Percentiles rank a stretch among this genome's conserved stretches.
Conservation (phyloP, 2,113 vertebrate species). For the Labeo rohita region DNA sequence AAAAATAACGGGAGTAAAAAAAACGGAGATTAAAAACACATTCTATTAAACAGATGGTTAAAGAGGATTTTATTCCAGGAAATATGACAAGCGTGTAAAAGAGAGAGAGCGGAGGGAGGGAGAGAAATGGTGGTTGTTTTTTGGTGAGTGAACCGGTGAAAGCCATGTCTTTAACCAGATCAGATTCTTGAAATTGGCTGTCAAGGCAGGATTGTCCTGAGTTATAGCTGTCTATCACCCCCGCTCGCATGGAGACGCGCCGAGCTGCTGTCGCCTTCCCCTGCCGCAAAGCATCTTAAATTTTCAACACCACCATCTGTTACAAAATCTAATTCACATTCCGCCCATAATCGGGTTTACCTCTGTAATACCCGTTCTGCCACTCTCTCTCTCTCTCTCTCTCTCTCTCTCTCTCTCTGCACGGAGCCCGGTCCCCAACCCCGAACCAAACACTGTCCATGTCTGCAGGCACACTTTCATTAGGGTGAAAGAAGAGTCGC, state of each 20-base stretch:
- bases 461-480: slow-evolving; percentile 47
- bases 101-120: slow-evolving; percentile 36
- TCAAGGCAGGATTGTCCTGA: slow-evolving; percentile 96
- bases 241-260: slow-evolving; percentile 65
- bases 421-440: slow-evolving; percentile 14
- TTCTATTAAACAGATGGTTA: slow-evolving; percentile 82
- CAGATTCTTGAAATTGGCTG: slow-evolving; percentile 99
- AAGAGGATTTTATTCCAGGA: slow-evolving; percentile 79
- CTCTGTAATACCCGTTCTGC: slow-evolving; percentile 90
- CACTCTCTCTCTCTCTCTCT: slow-evolving; percentile 65
- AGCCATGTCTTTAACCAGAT: slow-evolving; percentile 99
- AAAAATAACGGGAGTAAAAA: slow-evolving; percentile 63
- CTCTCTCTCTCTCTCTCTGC: slow-evolving; percentile 44
- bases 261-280: slow-evolving; percentile 84
- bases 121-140: slow-evolving; percentile 65
- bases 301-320: slow-evolving; percentile 96
- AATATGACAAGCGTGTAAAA: slow-evolving; percentile 77
- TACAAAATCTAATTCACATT: slow-evolving; percentile 99
- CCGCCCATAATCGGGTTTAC: slow-evolving; percentile 95
- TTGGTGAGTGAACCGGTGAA: slow-evolving; percentile 61
- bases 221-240: slow-evolving; percentile 97
- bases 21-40: slow-evolving; percentile 78
- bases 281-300: slow-evolving; percentile 92
- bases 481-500: not conserved
- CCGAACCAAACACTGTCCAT: slow-evolving; percentile 49